Base-by-base conservation (phyloP, 2,888 invertebrate genomes). In the Tetranychus piercei region DNA sequence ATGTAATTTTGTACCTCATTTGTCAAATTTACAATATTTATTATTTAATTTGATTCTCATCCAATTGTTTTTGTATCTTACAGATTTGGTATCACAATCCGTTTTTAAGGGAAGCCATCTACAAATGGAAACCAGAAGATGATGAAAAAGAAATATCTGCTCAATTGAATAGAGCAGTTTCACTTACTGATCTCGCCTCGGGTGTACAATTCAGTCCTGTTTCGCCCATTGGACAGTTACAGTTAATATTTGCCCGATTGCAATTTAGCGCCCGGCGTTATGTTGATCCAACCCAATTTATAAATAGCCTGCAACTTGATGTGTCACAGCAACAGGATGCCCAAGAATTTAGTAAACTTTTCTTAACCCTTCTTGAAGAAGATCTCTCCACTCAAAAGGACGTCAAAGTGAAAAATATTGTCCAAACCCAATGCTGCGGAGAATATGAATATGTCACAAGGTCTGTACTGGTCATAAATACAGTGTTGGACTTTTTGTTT, bases 271-370 rank as follows among this genome's bases (percentile, higher is more conserved):
- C 84, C 76, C 81, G 85, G 78, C 82, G 83, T 70, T 81, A 80
- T 75, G 83, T 87, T 64, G 87, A 87, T 81, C 87, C 87, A 4
- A 84, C 84, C 67, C 84, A 84, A 75, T 84, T 87, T 77, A 85
- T 87, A 3, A 82, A 84, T 55, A 84, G 85, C 71, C 81, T 87
- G 8, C 84, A 86, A 6, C 81, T 88, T 73, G 86, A 87, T 79
- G 85, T 86, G 23, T 84, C 83, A 66, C 84, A 85, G 64, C 87
- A 87, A 78, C 87, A 87, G 82, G 87, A 88, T 82, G 87, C 87
- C 55, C 87, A 87, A 81, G 87, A 88, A 81, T 87, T 87, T 81
- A 86, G 86, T 15, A 87, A 87, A 80, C 82, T 87, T 44, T 85
- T 87, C 78, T 83, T 87, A 74, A 84, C 85, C 71, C 82, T 86